phyloP scores from a whole-genome alignment of 2,113 vertebrate genomes.

The Epinephelus moara region DNA sequence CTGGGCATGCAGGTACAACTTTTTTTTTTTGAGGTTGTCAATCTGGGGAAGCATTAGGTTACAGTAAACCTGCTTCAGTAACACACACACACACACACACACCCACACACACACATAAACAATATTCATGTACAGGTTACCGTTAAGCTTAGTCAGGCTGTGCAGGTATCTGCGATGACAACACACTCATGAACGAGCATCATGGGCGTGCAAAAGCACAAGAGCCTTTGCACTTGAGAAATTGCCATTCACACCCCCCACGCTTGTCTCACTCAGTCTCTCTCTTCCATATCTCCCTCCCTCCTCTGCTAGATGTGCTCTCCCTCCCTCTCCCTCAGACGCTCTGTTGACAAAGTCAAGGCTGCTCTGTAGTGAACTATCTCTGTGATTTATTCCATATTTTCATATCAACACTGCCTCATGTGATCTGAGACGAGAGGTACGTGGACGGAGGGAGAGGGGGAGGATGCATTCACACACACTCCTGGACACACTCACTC shows the following conservation, averaged over 20 bases:
- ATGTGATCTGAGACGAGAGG: slow-evolving; percentile 64
- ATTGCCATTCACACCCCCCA: slow-evolving; percentile 66
- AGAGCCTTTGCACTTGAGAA: slow-evolving; percentile 70
- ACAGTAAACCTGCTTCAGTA: background rate
- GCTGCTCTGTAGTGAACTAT: slow-evolving; percentile 81
- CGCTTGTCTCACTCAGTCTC: slow-evolving; percentile 56
- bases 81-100: background rate
- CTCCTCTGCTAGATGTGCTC: slow-evolving; percentile 55
- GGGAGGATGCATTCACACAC: slow-evolving; percentile 34
- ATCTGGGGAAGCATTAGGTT: background rate
- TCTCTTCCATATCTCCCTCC: slow-evolving; percentile 52
- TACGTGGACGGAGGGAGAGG: slow-evolving; percentile 46
- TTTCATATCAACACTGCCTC: slow-evolving; percentile 72
- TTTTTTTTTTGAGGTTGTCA: background rate
- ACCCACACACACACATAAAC: background rate
- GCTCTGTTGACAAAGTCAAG: slow-evolving; percentile 81
- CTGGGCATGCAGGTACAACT: slow-evolving; percentile 10
- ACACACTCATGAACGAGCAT: slow-evolving; percentile 44
- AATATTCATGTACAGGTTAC: background rate
- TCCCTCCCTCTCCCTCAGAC: slow-evolving; percentile 55
- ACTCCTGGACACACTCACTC: slow-evolving; percentile 47
- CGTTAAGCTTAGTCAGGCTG: background rate
- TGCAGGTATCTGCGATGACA: slow-evolving; percentile 13
- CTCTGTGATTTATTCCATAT: slow-evolving; percentile 83
- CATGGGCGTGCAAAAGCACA: slow-evolving; percentile 50